These are phyloP conservation scores for Alligator mississippiensis DNA, from an alignment of 2,113 vertebrate genomes.

Conservation along the genomic window DNA sequence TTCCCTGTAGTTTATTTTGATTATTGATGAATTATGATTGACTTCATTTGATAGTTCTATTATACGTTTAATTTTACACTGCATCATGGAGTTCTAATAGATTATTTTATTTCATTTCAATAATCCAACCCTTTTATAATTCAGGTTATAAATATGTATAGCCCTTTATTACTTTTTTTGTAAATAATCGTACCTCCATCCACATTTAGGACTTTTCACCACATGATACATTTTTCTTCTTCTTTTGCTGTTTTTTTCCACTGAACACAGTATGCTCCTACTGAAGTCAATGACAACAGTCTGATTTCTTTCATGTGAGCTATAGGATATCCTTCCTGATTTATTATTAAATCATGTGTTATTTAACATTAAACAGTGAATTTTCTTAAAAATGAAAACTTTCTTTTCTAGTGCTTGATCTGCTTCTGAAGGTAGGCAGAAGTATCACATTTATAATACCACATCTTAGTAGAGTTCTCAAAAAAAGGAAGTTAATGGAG, in stretches of 20 bases:
- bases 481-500: neutral
- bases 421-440: neutral
- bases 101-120: neutral
- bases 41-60: neutral
- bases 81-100: neutral
- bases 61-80: neutral
- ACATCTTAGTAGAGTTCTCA: neutral
- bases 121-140: neutral
- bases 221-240: neutral
- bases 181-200: neutral
- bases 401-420: neutral
- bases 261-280: neutral
- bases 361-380: neutral
- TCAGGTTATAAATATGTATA: neutral
- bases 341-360: neutral
- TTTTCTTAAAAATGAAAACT: neutral
- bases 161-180: neutral
- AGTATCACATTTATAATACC: neutral
- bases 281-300: neutral
- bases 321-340: neutral
- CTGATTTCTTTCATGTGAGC: neutral
- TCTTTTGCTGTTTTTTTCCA: neutral
- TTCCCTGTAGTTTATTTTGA: neutral
- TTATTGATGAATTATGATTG: neutral
- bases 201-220: slow-evolving; percentile 12